A percentile compares a stretch with the other conserved stretches of the same genome.
These are phyloP conservation scores for Melinaea marsaeus DNA, from an alignment of 2,888 invertebrate genomes.

Conservation along the genomic window DNA sequence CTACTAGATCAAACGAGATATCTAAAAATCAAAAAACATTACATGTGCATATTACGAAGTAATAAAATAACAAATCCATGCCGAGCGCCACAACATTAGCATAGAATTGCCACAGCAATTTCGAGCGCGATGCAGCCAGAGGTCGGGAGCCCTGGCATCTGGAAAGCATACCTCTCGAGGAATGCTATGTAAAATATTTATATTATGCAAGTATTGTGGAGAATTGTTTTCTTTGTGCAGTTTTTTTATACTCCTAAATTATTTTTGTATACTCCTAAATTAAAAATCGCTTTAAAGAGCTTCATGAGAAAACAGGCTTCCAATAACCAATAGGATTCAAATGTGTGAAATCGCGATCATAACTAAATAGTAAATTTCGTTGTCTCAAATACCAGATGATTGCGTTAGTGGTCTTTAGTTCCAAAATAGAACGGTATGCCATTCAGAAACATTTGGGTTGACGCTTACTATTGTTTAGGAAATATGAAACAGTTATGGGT, in stretches of 20 bases:
- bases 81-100: slow-evolving; percentile 1
- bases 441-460: too few species aligned
- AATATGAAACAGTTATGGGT: neutral
- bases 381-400: too few species aligned
- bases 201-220: neutral
- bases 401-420: too few species aligned
- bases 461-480: too few species aligned
- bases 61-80: slow-evolving; percentile 1
- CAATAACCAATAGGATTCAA: too few species aligned
- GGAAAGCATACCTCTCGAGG: slow-evolving; percentile 4
- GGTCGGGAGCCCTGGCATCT: slow-evolving; percentile 1
- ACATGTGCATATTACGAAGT: neutral
- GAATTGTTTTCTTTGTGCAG: neutral
- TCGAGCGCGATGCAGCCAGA: neutral
- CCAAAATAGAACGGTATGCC: too few species aligned
- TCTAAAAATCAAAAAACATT: neutral
- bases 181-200: neutral
- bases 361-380: too few species aligned
- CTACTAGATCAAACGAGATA: too few species aligned
- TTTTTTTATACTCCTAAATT: neutral
- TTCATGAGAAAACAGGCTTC: too few species aligned
- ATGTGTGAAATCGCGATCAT: too few species aligned
- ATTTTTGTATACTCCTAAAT: too few species aligned
- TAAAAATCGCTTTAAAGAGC: too few species aligned
- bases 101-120: slow-evolving; percentile 4